phyloP scores from a whole-genome alignment of 64 coral and sea anemone species.

The Stichodactyla mertensii region DNA sequence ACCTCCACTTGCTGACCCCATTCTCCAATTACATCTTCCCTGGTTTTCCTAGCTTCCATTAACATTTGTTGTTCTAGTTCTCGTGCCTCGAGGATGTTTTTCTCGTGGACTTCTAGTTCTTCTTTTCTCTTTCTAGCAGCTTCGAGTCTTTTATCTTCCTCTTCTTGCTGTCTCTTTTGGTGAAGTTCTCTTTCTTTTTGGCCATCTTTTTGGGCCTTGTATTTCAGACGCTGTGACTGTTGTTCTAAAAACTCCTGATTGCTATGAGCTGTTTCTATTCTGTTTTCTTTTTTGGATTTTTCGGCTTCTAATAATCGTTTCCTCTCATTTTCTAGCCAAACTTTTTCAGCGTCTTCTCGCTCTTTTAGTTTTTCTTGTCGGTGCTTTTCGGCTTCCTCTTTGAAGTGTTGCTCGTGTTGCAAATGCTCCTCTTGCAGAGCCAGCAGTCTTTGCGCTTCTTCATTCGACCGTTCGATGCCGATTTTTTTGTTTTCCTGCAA shows the following conservation, averaged over 20 bases:
- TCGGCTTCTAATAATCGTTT: background rate
- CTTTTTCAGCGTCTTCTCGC: background rate
- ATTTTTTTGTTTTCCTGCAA: slow-evolving; percentile 16
- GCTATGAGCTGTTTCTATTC: background rate
- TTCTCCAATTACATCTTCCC: slow-evolving; percentile 13
- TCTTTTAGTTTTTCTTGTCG: slow-evolving; percentile 7
- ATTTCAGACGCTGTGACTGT: background rate
- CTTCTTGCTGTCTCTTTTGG: background rate
- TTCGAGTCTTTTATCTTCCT: slow-evolving; percentile 3
- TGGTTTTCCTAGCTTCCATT: background rate
- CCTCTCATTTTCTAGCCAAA: background rate
- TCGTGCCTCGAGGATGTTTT: background rate
- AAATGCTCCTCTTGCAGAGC: slow-evolving; percentile 9
- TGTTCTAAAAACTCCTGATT: slow-evolving; percentile 7
- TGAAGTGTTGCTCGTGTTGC: background rate
- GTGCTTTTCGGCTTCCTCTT: slow-evolving; percentile 5
- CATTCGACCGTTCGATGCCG: background rate
- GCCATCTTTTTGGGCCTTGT: slow-evolving; percentile 15
- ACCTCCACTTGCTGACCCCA: background rate
- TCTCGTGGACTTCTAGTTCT: background rate
- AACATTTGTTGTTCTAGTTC: background rate
- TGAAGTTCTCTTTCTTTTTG: slow-evolving; percentile 11
- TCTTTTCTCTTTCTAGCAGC: background rate
- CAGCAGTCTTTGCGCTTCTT: slow-evolving; percentile 10
- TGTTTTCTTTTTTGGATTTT: background rate